phyloP scores from a whole-genome alignment of 2,888 invertebrate genomes.

The Eupithecia tripunctaria region DNA sequence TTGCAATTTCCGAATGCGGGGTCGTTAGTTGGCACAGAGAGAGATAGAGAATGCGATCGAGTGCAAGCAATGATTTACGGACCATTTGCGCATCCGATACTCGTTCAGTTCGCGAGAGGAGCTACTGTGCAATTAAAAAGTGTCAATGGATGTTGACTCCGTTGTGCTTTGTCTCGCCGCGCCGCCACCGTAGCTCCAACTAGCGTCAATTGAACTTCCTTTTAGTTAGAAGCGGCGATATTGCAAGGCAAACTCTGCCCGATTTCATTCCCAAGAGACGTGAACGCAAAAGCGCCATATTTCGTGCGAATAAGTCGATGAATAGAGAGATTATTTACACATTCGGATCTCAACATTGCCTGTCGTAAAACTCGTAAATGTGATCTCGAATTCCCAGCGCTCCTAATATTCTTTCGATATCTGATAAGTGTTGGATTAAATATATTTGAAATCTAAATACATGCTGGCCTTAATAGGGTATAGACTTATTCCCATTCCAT shows the following conservation, averaged over 20 bases:
- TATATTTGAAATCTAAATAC: slow-evolving; percentile 8
- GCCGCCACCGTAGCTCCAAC: slow-evolving; percentile 51
- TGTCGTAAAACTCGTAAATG: slow-evolving; percentile 28
- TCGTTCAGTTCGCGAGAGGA: slow-evolving; percentile 54
- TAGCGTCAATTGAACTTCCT: slow-evolving; percentile 56
- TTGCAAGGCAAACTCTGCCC: slow-evolving; percentile 37
- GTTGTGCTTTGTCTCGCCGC: slow-evolving; percentile 55
- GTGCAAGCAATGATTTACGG: slow-evolving; percentile 66
- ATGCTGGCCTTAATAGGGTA: not conserved
- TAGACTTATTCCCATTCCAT: not conserved
- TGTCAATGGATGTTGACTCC: slow-evolving; percentile 59
- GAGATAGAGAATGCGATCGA: slow-evolving; percentile 61
- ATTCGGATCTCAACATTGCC: slow-evolving; percentile 31
- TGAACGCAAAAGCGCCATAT: slow-evolving; percentile 28
- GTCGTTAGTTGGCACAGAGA: slow-evolving; percentile 64
- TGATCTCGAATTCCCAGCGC: slow-evolving; percentile 22
- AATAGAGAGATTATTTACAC: slow-evolving; percentile 35
- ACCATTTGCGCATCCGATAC: slow-evolving; percentile 62
- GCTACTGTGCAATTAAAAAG: slow-evolving; percentile 61
- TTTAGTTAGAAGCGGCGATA: slow-evolving; percentile 39
- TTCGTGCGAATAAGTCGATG: slow-evolving; percentile 30
- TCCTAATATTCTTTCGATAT: slow-evolving; percentile 15
- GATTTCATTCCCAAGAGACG: slow-evolving; percentile 36
- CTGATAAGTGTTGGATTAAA: slow-evolving; percentile 17
- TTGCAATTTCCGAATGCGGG: slow-evolving; percentile 77